Percentiles rank a stretch among this genome's conserved stretches.
phyloP scores from a whole-genome alignment of 1,140 invertebrate species.

The Achroia grisella region DNA sequence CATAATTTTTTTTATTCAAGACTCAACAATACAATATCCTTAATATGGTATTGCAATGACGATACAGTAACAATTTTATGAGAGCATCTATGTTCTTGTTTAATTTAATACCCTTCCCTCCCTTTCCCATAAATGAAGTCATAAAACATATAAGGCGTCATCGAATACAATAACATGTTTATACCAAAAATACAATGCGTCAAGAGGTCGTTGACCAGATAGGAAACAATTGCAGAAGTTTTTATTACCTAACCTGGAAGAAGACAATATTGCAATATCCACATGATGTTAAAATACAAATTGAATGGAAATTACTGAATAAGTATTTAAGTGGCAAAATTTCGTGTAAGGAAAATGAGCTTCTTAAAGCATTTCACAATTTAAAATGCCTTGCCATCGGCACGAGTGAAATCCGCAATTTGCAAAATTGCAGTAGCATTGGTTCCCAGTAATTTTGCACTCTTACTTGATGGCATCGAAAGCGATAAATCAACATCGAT shows the following conservation, averaged over 20 bases:
- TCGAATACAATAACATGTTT: too few relatives aligned
- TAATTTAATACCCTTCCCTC: conserved; percentile 18
- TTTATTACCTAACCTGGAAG: too few relatives aligned
- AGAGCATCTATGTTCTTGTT: not conserved
- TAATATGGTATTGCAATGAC: too few relatives aligned
- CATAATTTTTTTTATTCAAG: too few relatives aligned
- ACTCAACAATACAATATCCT: too few relatives aligned
- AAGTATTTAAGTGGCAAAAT: conserved; percentile 1
- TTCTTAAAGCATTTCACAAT: conserved; percentile 56
- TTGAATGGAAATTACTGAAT: too few relatives aligned
- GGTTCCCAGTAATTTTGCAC: conserved; percentile 57
- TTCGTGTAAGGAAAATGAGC: conserved; percentile 27
- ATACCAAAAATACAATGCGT: too few relatives aligned
- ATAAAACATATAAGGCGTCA: too few relatives aligned
- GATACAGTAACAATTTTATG: not conserved
- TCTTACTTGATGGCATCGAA: conserved; percentile 39
- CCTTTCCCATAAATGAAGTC: too few relatives aligned
- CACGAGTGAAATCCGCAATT: conserved; percentile 65
- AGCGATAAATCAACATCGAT: conserved; percentile 62
- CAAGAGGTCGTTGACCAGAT: too few relatives aligned
- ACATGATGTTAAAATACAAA: too few relatives aligned
- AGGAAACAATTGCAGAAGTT: conserved; percentile 7
- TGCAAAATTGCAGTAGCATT: conserved; percentile 61
- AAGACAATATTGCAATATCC: too few relatives aligned
- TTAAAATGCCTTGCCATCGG: conserved; percentile 52